Evolutionary conservation across 2,113 vertebrate species (phyloP), one percentile per base, ranked within the genome.

Genomic region (Canis aureus): DNA sequence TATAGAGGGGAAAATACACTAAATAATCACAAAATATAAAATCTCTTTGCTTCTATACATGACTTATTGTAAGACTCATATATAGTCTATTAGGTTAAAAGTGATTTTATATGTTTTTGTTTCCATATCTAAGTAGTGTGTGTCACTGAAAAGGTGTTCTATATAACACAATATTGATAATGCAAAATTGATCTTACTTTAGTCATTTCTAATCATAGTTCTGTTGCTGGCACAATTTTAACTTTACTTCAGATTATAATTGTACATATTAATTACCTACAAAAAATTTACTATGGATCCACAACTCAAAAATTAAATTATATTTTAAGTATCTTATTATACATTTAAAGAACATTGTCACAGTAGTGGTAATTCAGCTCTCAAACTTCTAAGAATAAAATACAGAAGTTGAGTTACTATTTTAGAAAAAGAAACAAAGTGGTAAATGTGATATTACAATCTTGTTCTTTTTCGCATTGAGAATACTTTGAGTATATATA

Each of bases 331-430:
- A 78, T 78, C 74, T 78, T 59, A 51, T 78, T 91, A 74, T 49
- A 20, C 5, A 15, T 32, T 79, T 94, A 60, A 64, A 32, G 8
- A 76, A 84, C 88, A n/a, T 35, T 49, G 74, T 51, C 17, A 35
- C 2, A n/a, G 32, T 81, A 49, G 66, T 62, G 5, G 22, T 7
- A 84, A 74, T 67, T 60, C 15, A 57, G 27, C 35, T 53, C 20
- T 93, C 23, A 88, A 78, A 55, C 12, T 60, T 79, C 57, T 90
- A 84, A 81, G 35, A 82, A 83, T 67, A 79, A 95, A 84, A 57
- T 69, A 16, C 25, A 60, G 19, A 74, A 27, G 91, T 74, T 11
- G 13, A 74, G 7, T 51, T 69, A 25, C 62, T 60, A 5, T 92
- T 51, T 93, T 57, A 69, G 62, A 91, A 96, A 84, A 94, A 89